Conservation (phyloP, 2,888 invertebrate species). For the Drosophila quinaria region DNA sequence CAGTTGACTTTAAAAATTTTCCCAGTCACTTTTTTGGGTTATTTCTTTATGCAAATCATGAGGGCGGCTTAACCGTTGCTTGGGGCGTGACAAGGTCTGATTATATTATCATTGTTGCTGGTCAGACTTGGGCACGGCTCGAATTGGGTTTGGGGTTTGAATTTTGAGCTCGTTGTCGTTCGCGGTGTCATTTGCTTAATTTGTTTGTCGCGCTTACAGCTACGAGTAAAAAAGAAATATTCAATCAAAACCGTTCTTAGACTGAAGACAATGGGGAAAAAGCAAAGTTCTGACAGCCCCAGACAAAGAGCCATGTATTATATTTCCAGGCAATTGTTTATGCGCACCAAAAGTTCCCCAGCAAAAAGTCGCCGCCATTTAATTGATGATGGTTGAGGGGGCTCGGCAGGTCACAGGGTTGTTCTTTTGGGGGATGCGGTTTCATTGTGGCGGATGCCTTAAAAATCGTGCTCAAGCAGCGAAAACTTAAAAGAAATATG, state of each 20-base stretch:
- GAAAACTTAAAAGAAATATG: constrained; percentile 39
- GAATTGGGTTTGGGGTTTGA: not conserved
- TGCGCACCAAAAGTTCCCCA: constrained; percentile 30
- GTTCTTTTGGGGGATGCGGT: constrained; percentile 24
- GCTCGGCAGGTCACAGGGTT: not conserved
- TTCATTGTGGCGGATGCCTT: constrained; percentile 30
- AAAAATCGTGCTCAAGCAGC: constrained; percentile 69
- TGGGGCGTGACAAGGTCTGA: constrained; percentile 43
- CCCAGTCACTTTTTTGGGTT: constrained; percentile 45
- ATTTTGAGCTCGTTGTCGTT: constrained; percentile 25
- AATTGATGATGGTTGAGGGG: constrained; percentile 24
- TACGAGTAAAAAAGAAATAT: constrained; percentile 21
- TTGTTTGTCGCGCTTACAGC: constrained; percentile 39
- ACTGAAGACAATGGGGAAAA: constrained; percentile 32
- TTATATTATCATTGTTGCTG: constrained; percentile 36
- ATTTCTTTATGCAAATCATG: constrained; percentile 70
- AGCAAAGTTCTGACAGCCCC: constrained; percentile 47
- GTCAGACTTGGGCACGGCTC: not conserved
- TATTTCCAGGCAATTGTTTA: constrained; percentile 64
- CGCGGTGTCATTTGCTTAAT: constrained; percentile 59
- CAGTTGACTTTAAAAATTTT: constrained; percentile 51
- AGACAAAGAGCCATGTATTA: constrained; percentile 52
- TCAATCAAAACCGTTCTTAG: constrained; percentile 50
- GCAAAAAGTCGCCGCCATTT: constrained; percentile 38
- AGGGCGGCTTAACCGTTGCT: constrained; percentile 23